Evolutionary conservation across 1,140 invertebrate species (phyloP), one percentile per base, ranked within the genome.

Genomic region (Phortica variegata): DNA sequence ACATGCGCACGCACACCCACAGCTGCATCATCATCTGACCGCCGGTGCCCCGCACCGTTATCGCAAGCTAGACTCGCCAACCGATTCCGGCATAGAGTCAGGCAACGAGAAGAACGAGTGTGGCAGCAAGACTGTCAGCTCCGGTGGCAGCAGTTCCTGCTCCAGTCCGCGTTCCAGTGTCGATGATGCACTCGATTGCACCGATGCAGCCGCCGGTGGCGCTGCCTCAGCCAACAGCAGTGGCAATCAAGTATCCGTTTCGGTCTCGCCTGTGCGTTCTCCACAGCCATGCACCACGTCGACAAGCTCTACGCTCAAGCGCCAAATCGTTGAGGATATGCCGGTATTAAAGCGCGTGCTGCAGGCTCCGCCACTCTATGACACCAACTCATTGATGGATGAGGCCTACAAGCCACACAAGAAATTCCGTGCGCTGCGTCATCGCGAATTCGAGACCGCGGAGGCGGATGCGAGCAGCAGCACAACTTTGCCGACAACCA

Each of bases 361-460:
- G 1, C 91, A 95, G 73, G 92, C 92, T 2, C 93, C 93, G 1
- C 93, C 93, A 0, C 78, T 94, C 1, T 90, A 90, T 76, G 89
- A 91, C 65, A 91, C 90, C 33, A 90, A 90, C 62, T 88, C 89
- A 1, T 76, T 95, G 31, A 94, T 95, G 91, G 91, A 94, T 71
- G 91, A 94, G 77, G 91, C 91, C 1, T 95, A 95, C 79, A 91
- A 93, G 65, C 91, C 91, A 36, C 93, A 95, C 80, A 95, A 95
- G 76, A 95, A 95, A 74, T 95, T 95, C 82, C 83, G 92, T 3
- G 88, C 89, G 0, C 76, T 90, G 60, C 78, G 89, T 4, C 84
- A 87, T 58, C 87, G 89, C 55, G 88, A 90, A 56, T 87, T 84
- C 3, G 87, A 88, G 19, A 87, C 88, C 56, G 87, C 87, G 0